Evolutionary conservation across 2,888 invertebrate species (phyloP), one percentile per base, ranked within the genome.

Genomic region (Drosophila barbarae): DNA sequence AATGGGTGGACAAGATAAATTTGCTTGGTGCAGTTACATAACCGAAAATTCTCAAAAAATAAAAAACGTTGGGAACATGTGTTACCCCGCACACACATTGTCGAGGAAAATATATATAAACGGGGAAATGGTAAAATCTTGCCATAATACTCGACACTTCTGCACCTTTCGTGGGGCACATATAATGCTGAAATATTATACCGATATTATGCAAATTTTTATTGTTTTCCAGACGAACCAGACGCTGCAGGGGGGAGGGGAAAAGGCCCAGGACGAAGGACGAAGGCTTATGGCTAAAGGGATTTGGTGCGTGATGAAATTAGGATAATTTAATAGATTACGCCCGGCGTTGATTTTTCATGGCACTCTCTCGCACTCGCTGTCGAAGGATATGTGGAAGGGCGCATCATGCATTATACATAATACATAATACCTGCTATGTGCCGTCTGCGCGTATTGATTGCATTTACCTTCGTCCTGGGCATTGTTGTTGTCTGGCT

Each of bases 171-270:
- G 47, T 41, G 69, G 59, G 58, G 38, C 57, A 39, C 44, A 67
- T 69, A 81, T 81, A 82, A 82, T 85, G 83, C 84, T 77, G 83
- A 86, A 86, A 83, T 87, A 87, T 87, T 85, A 87, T 81, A 86
- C 82, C 82, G 84, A 83, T 87, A 87, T 86, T 86, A 86, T 86
- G 86, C 77, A 87, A 86, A 86, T 86, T 86, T 86, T 86, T 76
- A 86, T 84, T 86, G 87, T 84, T 86, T 81, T 82, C 69, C 70
- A 76, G 71, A 71, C 61, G 64, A 65, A 49, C 42, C 66, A 38
- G 54, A 52, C 57, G 49, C 41, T 23, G 21, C 36, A 34, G 21
- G 13, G 35, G n/a, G 36, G 9, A 7, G 35, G 21, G 46, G 6
- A 6, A 39, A 32, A 44, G 51, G 28, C 36, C 21, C 35, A 59